Evolutionary conservation across 1,140 invertebrate species (phyloP).

Genomic region (Danaus melanippus): DNA sequence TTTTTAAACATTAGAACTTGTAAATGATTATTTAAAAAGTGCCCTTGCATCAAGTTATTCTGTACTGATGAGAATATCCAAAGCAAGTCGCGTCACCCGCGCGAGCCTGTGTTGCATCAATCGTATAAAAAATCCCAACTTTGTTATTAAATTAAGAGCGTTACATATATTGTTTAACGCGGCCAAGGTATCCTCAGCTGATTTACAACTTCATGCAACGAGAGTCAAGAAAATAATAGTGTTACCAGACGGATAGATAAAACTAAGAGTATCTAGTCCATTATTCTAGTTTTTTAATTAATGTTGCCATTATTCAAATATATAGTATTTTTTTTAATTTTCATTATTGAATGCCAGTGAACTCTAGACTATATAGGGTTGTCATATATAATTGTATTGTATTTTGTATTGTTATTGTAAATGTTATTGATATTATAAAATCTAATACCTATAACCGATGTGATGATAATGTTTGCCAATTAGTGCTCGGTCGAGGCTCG

Average conservation of each 20-base stretch:
- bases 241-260: too few relatives aligned
- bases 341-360: background rate
- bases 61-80: background rate
- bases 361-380: background rate
- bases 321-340: too few relatives aligned
- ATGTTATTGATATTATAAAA: constrained; percentile 1
- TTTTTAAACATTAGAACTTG: too few relatives aligned
- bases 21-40: too few relatives aligned
- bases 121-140: too few relatives aligned
- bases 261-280: too few relatives aligned
- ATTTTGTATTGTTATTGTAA: background rate
- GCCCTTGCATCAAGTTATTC: too few relatives aligned
- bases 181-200: constrained; percentile 16
- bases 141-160: constrained; percentile 12
- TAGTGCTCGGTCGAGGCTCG: constrained; percentile 7
- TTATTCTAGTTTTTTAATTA: too few relatives aligned
- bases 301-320: too few relatives aligned
- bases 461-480: constrained; percentile 15
- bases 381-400: background rate
- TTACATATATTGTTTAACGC: constrained; percentile 15
- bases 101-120: background rate
- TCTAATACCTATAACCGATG: constrained; percentile 1
- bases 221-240: background rate
- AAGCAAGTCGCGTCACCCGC: background rate
- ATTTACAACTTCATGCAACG: constrained; percentile 13